These are phyloP conservation scores for Heliconius hortense DNA, from an alignment of 2,888 invertebrate species.

Conservation along the genomic window DNA sequence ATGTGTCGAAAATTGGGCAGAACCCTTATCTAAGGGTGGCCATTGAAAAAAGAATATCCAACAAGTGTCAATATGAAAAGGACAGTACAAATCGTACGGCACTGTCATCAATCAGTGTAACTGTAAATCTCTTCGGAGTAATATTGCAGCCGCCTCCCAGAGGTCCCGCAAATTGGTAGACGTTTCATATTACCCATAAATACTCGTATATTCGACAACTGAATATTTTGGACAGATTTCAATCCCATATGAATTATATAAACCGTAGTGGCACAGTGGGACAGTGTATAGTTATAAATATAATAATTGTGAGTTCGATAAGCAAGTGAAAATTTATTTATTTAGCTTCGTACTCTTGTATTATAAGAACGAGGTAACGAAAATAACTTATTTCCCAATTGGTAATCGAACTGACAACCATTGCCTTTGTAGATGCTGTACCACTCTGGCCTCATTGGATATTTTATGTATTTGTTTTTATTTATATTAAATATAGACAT, in stretches of 20 bases:
- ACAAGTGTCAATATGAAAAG: not conserved
- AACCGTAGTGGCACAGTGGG: not conserved
- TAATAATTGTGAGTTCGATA: not conserved
- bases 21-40: not conserved
- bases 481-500: too few relatives aligned
- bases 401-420: too few relatives aligned
- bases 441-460: too few relatives aligned
- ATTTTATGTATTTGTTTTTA: too few relatives aligned
- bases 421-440: too few relatives aligned
- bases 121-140: constrained; percentile 25
- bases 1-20: too few relatives aligned
- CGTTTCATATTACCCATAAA: constrained; percentile 13
- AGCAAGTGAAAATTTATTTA: too few relatives aligned
- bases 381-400: too few relatives aligned
- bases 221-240: not conserved
- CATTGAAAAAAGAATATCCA: not conserved
- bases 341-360: too few relatives aligned
- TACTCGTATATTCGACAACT: constrained; percentile 5
- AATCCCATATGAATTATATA: constrained; percentile 1
- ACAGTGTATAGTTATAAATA: not conserved
- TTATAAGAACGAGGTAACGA: too few relatives aligned
- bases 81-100: not conserved
- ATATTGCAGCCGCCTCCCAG: constrained; percentile 20
- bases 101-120: constrained; percentile 1
- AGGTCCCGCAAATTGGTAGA: constrained; percentile 17